phyloP scores from a whole-genome alignment of 35 echinoderm and acorn worm genomes.

The Lytechinus pictus region DNA sequence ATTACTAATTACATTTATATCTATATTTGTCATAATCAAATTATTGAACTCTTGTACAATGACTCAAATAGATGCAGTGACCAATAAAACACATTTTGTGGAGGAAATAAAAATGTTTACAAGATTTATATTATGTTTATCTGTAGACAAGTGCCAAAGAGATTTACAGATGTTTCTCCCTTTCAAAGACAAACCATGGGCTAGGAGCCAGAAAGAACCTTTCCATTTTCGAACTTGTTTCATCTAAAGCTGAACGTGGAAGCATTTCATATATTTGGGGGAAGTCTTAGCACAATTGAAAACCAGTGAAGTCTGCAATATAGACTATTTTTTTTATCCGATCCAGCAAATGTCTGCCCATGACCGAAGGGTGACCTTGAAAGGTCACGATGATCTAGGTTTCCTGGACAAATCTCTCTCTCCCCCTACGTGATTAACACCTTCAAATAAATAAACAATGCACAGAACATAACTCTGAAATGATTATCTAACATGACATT shows the following conservation, averaged over 20 bases:
- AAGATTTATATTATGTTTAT: too few species aligned
- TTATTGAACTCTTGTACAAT: neutral
- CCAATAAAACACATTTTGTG: too few species aligned
- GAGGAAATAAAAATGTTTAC: too few species aligned
- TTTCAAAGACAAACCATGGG: neutral
- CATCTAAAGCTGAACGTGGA: neutral
- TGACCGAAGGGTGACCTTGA: neutral
- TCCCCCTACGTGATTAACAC: neutral
- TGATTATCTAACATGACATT: neutral
- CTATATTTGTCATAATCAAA: neutral
- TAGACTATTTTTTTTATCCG: neutral
- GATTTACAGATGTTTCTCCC: too few species aligned
- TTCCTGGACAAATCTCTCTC: neutral
- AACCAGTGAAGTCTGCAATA: neutral
- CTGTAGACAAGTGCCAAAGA: too few species aligned
- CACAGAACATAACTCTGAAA: neutral
- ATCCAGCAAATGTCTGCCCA: neutral
- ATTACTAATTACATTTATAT: neutral
- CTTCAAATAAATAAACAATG: conserved; percentile 7
- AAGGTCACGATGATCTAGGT: neutral
- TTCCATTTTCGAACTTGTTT: neutral
- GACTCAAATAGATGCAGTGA: neutral
- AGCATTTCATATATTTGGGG: neutral
- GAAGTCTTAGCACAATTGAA: neutral
- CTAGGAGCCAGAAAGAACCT: neutral